Evolutionary conservation across 2,888 invertebrate genomes (phyloP).

Genomic region (Eristalinus sepulchralis): DNA sequence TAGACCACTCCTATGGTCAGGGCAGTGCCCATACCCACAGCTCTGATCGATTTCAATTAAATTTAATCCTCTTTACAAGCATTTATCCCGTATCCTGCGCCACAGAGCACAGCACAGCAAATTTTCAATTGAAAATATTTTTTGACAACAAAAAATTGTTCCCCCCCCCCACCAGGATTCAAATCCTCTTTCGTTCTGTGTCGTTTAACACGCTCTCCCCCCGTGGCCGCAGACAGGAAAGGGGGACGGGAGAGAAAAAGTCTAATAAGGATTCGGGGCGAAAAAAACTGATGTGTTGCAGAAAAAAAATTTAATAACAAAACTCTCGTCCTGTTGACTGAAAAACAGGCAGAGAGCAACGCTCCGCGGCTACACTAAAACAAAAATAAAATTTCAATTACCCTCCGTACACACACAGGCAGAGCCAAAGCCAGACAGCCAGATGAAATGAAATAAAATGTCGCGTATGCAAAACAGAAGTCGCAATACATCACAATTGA

Average conservation of each 20-base stretch:
- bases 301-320: not conserved
- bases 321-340: not conserved
- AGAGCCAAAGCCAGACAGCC: not conserved
- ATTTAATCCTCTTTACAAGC: conserved; percentile 38
- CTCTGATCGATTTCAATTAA: conserved; percentile 41
- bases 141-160: not conserved
- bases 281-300: not conserved
- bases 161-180: not conserved
- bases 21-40: not conserved
- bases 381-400: not conserved
- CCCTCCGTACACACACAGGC: not conserved
- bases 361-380: not conserved
- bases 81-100: not conserved
- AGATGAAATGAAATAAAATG: not conserved
- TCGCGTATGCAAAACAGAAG: not conserved
- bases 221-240: no score
- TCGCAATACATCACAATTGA: conserved; percentile 3
- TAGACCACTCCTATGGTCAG: not conserved
- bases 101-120: not conserved
- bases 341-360: not conserved
- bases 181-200: not conserved
- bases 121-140: conserved; percentile 30
- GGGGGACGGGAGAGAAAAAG: not conserved
- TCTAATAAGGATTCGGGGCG: not conserved
- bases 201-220: not conserved